These are phyloP conservation scores for Amblyraja radiata DNA, from an alignment of 2,797 vertebrate genomes.

Conservation along the genomic window DNA sequence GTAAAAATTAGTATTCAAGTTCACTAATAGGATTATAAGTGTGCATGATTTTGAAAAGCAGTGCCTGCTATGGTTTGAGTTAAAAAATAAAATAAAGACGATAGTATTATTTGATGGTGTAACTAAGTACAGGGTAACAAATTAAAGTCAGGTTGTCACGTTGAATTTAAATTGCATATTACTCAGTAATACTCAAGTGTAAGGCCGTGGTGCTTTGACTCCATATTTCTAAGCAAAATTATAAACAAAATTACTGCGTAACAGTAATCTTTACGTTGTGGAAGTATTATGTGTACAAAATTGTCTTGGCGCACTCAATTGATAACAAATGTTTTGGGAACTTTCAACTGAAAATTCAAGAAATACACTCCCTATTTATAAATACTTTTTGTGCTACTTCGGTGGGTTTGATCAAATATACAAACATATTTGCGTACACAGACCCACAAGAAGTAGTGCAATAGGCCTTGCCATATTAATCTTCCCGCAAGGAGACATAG, in stretches of 20 bases:
- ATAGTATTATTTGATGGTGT: not conserved
- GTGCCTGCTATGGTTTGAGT: not conserved
- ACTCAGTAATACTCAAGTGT: not conserved
- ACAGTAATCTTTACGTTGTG: not conserved
- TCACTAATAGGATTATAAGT: not conserved
- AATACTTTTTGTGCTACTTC: not conserved
- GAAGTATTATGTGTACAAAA: not conserved
- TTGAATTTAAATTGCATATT: slow-evolving; percentile 3
- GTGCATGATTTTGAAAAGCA: not conserved
- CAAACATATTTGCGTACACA: not conserved
- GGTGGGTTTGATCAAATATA: not conserved
- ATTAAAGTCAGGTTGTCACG: not conserved
- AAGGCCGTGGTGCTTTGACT: not conserved
- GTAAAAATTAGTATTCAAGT: not conserved
- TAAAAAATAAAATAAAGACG: not conserved
- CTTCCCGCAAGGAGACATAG: not conserved
- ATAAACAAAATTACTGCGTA: not conserved
- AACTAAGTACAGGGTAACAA: not conserved
- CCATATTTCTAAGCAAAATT: not conserved
- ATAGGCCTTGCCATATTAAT: not conserved
- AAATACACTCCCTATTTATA: not conserved
- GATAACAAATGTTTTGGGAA: not conserved
- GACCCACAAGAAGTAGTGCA: not conserved
- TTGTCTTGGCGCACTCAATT: not conserved
- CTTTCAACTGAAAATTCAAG: not conserved